Conservation (phyloP, 2,888 invertebrate species). For the Herminia tarsipennalis region DNA sequence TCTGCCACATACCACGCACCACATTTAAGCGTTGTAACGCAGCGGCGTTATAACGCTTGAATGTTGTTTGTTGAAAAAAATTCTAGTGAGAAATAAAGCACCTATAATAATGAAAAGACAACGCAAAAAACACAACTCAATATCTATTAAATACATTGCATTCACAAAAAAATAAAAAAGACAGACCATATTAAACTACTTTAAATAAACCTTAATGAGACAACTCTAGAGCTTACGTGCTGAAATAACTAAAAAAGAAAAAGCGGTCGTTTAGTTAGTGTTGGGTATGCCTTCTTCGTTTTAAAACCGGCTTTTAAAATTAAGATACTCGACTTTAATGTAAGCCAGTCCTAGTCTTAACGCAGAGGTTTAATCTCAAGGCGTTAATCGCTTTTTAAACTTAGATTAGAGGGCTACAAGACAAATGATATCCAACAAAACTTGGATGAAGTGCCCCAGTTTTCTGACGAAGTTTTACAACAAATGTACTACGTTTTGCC, state of each 20-base stretch:
- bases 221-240: slow-evolving; percentile 8
- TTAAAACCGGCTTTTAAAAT: slow-evolving; percentile 32
- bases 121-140: too few relatives aligned
- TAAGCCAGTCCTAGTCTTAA: slow-evolving; percentile 18
- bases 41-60: too few relatives aligned
- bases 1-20: too few relatives aligned
- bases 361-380: slow-evolving; percentile 27
- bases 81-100: too few relatives aligned
- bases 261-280: slow-evolving; percentile 28
- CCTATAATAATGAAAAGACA: too few relatives aligned
- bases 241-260: slow-evolving; percentile 15
- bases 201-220: slow-evolving; percentile 14
- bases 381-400: slow-evolving; percentile 41
- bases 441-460: slow-evolving; percentile 18
- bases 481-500: slow-evolving; percentile 2
- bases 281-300: slow-evolving; percentile 21
- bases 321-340: slow-evolving; percentile 24
- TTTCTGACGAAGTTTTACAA: slow-evolving; percentile 14
- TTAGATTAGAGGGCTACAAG: slow-evolving; percentile 36
- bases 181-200: slow-evolving; percentile 3
- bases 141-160: too few relatives aligned
- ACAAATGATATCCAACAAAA: slow-evolving; percentile 30
- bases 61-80: too few relatives aligned
- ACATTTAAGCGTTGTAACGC: too few relatives aligned
- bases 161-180: not conserved